These are phyloP conservation scores for Zaprionus vittiger DNA, from an alignment of 1,140 invertebrate genomes.

Conservation along the genomic window DNA sequence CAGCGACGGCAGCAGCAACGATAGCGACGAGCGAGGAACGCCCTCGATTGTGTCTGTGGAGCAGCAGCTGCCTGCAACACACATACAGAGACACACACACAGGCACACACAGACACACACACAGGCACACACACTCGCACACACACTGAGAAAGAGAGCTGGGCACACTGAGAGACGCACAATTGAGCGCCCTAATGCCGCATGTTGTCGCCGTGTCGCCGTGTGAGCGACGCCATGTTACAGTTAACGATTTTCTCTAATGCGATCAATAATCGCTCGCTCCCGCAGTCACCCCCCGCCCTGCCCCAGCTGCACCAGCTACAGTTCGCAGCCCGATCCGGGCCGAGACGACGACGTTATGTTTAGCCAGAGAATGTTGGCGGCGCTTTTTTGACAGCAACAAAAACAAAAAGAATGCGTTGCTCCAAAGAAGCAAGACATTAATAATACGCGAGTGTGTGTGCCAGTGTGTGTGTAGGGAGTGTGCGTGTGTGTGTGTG, in stretches of 20 bases:
- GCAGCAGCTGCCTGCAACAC: slow-evolving; percentile 48
- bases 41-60: slow-evolving; percentile 44
- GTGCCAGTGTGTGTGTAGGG: slow-evolving; percentile 7
- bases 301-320: background rate
- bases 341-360: slow-evolving; percentile 47
- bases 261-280: slow-evolving; percentile 79
- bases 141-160: slow-evolving; percentile 7
- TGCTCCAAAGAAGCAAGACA: slow-evolving; percentile 55
- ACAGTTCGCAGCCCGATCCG: slow-evolving; percentile 13
- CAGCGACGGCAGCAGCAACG: background rate
- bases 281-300: slow-evolving; percentile 33
- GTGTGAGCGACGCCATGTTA: slow-evolving; percentile 80
- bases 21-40: slow-evolving; percentile 46
- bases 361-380: slow-evolving; percentile 69
- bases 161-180: background rate
- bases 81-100: slow-evolving; percentile 7
- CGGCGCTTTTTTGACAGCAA: slow-evolving; percentile 53
- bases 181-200: slow-evolving; percentile 56
- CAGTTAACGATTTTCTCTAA: slow-evolving; percentile 83
- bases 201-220: slow-evolving; percentile 23
- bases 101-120: slow-evolving; percentile 1
- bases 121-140: background rate
- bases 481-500: slow-evolving; percentile 18
- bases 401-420: slow-evolving; percentile 68
- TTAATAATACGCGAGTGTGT: slow-evolving; percentile 39